Evolutionary conservation across 2,888 invertebrate species (phyloP), one percentile per base, ranked within the genome.

Genomic region (Drosophila heteroneura): DNA sequence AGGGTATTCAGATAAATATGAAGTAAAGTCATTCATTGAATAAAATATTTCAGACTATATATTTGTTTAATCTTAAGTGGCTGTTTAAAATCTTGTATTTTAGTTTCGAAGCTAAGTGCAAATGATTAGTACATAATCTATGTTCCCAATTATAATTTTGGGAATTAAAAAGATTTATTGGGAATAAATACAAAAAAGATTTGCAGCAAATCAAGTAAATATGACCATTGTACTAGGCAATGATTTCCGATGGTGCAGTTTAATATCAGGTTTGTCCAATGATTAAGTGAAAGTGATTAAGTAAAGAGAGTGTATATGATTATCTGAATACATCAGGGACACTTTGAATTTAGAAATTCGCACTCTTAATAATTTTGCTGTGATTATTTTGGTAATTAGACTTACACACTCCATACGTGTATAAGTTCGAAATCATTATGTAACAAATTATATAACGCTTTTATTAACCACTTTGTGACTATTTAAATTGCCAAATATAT

Each of bases 201-300:
- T 44, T 22, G 22, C 6, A 14, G 14, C 1, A 44, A 14, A 14
- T 26, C 16, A 47, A 26, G 16, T 5, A 9, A 47, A 16, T 22
- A 16, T 16, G 16, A 30, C 66, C 66, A 66, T 39, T 28, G 66
- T 66, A 66, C 41, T 35, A 22, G 22, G 52, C 22, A 35, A 22
- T 53, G 28, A 19, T 30, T 41, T 65, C 52, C 28, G 32, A 41
- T 35, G 32, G 10, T 22, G 28, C 49, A 28, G 39, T 44, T 19
- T 22, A 53, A 53, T 66, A 66, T 66, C 66, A 66, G 66, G 66
- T 66, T 67, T 66, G 64, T 66, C 41, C 14, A 35, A 32, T 32
- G 26, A 33, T 30, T 32, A 28, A 52, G 66, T 67, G 66, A 67
- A 67, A 67, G 66, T 95, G 52, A 66, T 65, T 44, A 41, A 32